A percentile compares a stretch with the other conserved stretches of the same genome.
phyloP scores from a whole-genome alignment of 2,888 invertebrate species.

The Spisula solida region DNA sequence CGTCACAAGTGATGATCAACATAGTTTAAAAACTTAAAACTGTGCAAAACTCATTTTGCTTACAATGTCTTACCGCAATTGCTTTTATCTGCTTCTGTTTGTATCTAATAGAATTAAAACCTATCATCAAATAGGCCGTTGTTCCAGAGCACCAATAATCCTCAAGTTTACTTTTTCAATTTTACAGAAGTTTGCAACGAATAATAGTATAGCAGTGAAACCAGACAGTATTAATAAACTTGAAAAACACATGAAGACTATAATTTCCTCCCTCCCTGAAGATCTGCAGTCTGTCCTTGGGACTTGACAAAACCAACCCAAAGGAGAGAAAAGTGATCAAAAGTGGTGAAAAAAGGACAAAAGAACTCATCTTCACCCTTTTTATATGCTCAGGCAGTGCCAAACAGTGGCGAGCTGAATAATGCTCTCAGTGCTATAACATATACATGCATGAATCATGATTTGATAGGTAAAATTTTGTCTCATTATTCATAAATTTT shows the following conservation, averaged over 20 bases:
- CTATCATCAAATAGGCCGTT: too few species aligned
- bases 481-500: background rate
- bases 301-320: conserved; percentile 73
- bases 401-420: conserved; percentile 5
- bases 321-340: conserved; percentile 29
- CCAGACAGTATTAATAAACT: conserved; percentile 89
- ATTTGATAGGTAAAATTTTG: background rate
- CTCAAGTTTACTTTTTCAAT: too few species aligned
- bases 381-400: conserved; percentile 12
- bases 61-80: too few species aligned
- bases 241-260: conserved; percentile 92
- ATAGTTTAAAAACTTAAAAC: too few species aligned
- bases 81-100: too few species aligned
- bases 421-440: background rate
- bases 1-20: too few species aligned
- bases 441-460: background rate
- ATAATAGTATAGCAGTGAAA: conserved; percentile 89
- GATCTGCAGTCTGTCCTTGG: conserved; percentile 94
- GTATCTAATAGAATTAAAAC: too few species aligned
- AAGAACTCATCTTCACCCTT: background rate
- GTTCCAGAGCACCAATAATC: too few species aligned
- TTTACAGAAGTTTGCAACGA: conserved; percentile 82
- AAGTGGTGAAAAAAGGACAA: conserved; percentile 12
- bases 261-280: conserved; percentile 94
- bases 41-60: too few species aligned